Evolutionary conservation across 2,888 invertebrate genomes (phyloP).

Genomic region (Melieria picta): DNA sequence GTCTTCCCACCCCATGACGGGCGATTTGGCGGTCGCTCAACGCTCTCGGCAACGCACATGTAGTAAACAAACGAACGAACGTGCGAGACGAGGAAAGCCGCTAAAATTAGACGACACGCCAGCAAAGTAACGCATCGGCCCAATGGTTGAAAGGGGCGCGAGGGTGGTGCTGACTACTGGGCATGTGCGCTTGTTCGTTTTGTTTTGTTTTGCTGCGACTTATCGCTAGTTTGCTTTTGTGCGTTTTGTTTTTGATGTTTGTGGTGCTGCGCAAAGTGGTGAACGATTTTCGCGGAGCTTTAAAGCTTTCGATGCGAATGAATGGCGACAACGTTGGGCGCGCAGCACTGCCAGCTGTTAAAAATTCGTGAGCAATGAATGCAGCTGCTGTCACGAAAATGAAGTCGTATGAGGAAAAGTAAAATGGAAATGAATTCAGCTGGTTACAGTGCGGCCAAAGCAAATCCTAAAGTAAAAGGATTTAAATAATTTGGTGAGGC

Average conservation of each 20-base stretch:
- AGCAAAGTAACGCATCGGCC: too few relatives aligned
- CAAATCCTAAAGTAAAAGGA: too few relatives aligned
- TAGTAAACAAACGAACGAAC: background rate
- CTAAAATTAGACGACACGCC: background rate
- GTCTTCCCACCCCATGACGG: too few relatives aligned
- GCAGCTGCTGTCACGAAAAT: background rate
- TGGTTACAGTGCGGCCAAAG: too few relatives aligned
- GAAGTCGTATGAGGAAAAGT: background rate
- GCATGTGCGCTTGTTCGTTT: background rate
- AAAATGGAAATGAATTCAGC: background rate
- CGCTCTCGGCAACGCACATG: constrained; percentile 18
- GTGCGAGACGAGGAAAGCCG: background rate
- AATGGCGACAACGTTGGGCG: background rate
- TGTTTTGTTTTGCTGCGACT: background rate
- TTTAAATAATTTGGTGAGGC: too few relatives aligned
- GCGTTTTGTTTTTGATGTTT: background rate
- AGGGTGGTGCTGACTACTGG: background rate
- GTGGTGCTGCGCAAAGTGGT: too few relatives aligned
- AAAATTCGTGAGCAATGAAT: background rate
- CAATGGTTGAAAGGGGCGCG: background rate
- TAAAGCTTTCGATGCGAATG: background rate
- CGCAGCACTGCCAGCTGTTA: background rate
- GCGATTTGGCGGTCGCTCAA: background rate
- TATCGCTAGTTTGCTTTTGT: background rate
- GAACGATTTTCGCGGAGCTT: too few relatives aligned